Base-by-base conservation (phyloP, 2,888 invertebrate species). In the Trichopria drosophilae region DNA sequence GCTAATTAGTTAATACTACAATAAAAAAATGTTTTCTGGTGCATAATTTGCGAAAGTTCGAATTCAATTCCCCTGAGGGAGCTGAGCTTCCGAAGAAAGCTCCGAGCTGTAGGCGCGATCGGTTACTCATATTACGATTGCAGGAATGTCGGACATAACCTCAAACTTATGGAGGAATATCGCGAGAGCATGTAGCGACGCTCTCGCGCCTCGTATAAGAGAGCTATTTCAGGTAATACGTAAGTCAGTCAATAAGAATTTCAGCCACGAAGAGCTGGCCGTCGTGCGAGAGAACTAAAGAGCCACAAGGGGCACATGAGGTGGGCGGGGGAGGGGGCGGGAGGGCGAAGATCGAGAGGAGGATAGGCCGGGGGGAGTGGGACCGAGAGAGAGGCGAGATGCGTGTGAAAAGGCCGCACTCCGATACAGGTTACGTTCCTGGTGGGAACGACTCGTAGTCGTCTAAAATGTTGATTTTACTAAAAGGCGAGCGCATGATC, bases 191-290 rank as follows among this genome's bases (percentile, higher is more conserved):
- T n/a, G n/a, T n/a, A n/a, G n/a, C n/a, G n/a, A n/a, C n/a, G n/a
- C n/a, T n/a, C n/a, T n/a, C n/a, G n/a, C n/a, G n/a, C n/a, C n/a
- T n/a, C 34, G 26, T 43, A 39, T 49, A 48, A 37, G 48, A 42
- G 37, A 44, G 53, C 48, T 53, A 53, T 53, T 53, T 53, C 45
- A 53, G 42, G 53, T 50, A 50, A 53, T 53, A 50, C 41, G 44
- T 53, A 53, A 53, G 53, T 53, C 53, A 53, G 53, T 49, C 53
- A 53, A 53, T 53, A 53, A 53, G 53, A 53, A 53, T 53, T 53
- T 53, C 31, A 53, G 23, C 16, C 22, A 10, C 10, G 23, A 31
- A 20, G 26, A 24, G 28, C 20, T 26, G 20, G 12, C 6, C 32
- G 32, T 32, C 6, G 32, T 15, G n/a, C 32, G 32, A 7, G 22